Base-by-base conservation (phyloP, 2,797 vertebrate species). In the Tapirus indicus region DNA sequence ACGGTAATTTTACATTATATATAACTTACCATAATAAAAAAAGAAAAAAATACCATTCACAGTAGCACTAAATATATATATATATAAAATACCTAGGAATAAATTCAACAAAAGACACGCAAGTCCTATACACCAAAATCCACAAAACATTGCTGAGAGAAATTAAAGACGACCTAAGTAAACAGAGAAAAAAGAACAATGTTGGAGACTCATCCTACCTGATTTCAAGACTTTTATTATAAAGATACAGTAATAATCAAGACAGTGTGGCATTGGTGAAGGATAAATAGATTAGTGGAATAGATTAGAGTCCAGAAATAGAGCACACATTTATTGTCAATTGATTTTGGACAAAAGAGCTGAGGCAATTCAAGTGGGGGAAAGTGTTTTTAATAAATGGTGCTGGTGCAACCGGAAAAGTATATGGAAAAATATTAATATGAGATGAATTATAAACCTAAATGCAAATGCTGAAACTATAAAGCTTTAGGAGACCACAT, bases 301-400 rank as follows among this genome's bases (percentile, higher is more conserved):
- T 16, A 86, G 82, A 91, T 75, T 72, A 95, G 20, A 87, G 16
- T 83, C 27, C 29, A 78, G 29, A 93, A 91, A 93, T 44, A 93
- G 75, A 87, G 9, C 66, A 44, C 8, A 91, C 25, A 47, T 72
- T 95, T 92, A 60, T 1, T 66, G 23, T 82, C 44, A 87, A 49
- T 21, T 91, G 54, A 66, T 71, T 88, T 78, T 86, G 60, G n/a
- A 32, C 38, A n/a, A 44, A 86, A 84, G 23, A 83, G 69, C 83
- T 88, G 72, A 56, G 32, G 27, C 21, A 88, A 91, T 49, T 83
- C 25, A 54, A 44, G n/a, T 29, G 47, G 35, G 14, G 35, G 11
- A 41, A 52, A 41, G n/a, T 54, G 3, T 84, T 62, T 69, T 84
- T 32, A 66, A 89, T 89, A 83, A 72, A 74, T 54, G 49, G 41